Base-by-base conservation (phyloP, 1,140 invertebrate species). In the Calosoma granatense region DNA sequence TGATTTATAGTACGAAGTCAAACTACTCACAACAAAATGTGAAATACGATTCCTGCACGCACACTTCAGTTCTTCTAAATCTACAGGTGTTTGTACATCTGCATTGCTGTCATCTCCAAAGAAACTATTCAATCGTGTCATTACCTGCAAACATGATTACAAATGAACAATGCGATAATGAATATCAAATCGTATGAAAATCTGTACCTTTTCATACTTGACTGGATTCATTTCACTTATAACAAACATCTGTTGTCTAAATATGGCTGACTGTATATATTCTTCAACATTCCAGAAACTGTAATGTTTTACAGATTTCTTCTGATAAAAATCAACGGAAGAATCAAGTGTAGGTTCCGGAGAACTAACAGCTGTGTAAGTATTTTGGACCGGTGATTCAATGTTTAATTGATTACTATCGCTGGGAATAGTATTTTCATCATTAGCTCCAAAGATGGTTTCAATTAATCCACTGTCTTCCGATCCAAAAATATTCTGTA, bases 221-320 rank as follows among this genome's bases (percentile, higher is more conserved):
- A 71, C 66, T 54, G 72, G 73, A 51, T 69, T 72, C 60, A 68
- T 71, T 59, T 71, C 70, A 60, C 68, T 71, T 60, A 64, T 68
- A 63, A 63, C 62, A 51, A 64, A 64, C 62, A 61, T 63, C 61
- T 68, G 65, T 53, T 66, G 64, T 63, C 64, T 68, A 70, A 65
- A 70, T 70, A 72, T 36, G n/a, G 26, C 26, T 6, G 26, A 9
- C n/a, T 36, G 26, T 9, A 36, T n/a, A n/a, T 36, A 36, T 36
- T 36, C 26, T 36, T 36, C 26, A 36, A 36, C 6, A 9, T n/a
- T 36, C 26, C 26, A 36, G 26, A 36, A 36, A 36, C n/a, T 36
- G 6, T 36, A n/a, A n/a, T n/a, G n/a, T n/a, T n/a, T n/a, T n/a
- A n/a, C n/a, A n/a, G n/a, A n/a, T n/a, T n/a, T n/a, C n/a, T n/a